Evolutionary conservation across 2,888 invertebrate species (phyloP).

Genomic region (Chymomyza amoena): DNA sequence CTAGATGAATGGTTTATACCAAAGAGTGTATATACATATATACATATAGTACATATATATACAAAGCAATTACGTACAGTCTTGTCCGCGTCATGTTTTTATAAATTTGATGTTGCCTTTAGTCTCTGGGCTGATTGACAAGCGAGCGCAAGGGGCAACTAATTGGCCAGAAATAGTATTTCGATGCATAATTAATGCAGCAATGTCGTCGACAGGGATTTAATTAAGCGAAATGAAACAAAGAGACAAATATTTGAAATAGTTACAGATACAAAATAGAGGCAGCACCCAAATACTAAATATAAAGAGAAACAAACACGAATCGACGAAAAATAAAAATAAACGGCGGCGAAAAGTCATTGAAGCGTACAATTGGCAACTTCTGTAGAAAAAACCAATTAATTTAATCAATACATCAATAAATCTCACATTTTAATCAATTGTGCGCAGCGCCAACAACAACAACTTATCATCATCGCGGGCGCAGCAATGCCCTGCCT

Average conservation of each 20-base stretch:
- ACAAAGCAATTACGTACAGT: background rate
- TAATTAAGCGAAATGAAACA: slow-evolving; percentile 9
- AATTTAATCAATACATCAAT: slow-evolving; percentile 60
- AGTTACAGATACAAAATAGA: slow-evolving; percentile 18
- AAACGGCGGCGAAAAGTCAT: slow-evolving; percentile 10
- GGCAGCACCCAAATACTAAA: background rate
- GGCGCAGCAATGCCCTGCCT: background rate
- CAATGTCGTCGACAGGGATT: slow-evolving; percentile 7
- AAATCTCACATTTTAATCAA: slow-evolving; percentile 23
- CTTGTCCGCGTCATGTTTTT: background rate
- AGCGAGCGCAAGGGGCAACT: background rate
- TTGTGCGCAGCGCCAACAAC: background rate
- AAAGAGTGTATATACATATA: no score
- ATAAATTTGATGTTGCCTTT: slow-evolving; percentile 3
- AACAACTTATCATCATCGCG: background rate
- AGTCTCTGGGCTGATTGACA: background rate
- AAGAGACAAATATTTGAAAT: slow-evolving; percentile 1
- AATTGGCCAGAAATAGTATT: background rate
- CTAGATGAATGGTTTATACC: background rate
- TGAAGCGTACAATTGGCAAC: slow-evolving; percentile 51
- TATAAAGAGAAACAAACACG: background rate
- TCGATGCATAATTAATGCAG: slow-evolving; percentile 3
- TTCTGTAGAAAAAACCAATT: slow-evolving; percentile 46
- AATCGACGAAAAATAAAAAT: background rate
- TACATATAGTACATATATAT: no score